phyloP scores from a whole-genome alignment of 2,113 vertebrate genomes.

The Oxyruncus cristatus region DNA sequence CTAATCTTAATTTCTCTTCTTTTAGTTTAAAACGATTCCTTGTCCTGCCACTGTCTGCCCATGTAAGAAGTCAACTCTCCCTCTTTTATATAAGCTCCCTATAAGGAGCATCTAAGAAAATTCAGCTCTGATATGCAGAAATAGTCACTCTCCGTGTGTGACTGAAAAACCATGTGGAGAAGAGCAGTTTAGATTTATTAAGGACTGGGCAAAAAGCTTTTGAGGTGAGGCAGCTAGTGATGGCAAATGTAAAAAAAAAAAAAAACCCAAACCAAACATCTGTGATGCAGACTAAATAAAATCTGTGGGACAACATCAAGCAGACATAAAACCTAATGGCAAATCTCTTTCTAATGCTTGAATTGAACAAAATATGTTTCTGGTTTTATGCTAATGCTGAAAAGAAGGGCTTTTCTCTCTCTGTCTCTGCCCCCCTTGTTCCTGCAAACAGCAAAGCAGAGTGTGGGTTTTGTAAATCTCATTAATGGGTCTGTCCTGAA shows the following conservation, averaged over 20 bases:
- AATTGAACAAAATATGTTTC: background rate
- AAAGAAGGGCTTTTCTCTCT: background rate
- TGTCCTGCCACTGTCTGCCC: background rate
- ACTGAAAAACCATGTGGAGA: background rate
- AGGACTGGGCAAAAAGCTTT: background rate
- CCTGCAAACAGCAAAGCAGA: background rate
- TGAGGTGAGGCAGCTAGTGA: background rate
- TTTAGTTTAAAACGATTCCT: background rate
- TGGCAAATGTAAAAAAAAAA: background rate
- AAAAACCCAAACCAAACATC: background rate
- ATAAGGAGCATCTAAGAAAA: background rate
- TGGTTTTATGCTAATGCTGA: background rate
- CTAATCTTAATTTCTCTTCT: background rate
- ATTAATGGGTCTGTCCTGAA: slow-evolving; percentile 2
- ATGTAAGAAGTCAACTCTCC: background rate
- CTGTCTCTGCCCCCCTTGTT: background rate
- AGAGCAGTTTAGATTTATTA: background rate
- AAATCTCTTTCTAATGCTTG: background rate
- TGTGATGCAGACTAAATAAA: background rate
- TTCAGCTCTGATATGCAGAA: background rate
- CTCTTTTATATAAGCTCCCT: background rate
- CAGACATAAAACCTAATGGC: background rate
- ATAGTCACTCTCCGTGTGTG: background rate
- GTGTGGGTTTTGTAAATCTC: background rate
- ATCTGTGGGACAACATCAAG: background rate